A percentile compares a stretch with the other conserved stretches of the same genome.
Evolutionary conservation across 2,797 vertebrate genomes (phyloP).

Genomic region (Bucorvus abyssinicus): DNA sequence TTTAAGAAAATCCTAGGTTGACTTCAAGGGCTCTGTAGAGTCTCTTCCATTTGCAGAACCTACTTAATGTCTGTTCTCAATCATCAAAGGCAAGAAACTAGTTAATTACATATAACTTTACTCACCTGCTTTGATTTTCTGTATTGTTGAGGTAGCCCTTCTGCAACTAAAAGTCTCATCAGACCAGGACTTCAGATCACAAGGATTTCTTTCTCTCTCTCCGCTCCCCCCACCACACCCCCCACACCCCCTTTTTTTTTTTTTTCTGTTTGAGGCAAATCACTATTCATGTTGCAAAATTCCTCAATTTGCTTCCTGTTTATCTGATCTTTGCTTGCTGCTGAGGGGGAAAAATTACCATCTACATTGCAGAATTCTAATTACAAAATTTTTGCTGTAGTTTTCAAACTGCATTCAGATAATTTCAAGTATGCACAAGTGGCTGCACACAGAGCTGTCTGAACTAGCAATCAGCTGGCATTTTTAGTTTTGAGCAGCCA

Average conservation of each 20-base stretch:
- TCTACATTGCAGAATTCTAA: constrained; percentile 67
- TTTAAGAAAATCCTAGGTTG: background rate
- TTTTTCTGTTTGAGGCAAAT: constrained; percentile 8
- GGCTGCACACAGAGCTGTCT: constrained; percentile 54
- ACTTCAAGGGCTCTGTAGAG: background rate
- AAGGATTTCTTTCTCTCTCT: background rate
- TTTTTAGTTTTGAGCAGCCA: constrained; percentile 65
- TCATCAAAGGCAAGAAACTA: background rate
- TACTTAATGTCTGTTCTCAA: background rate
- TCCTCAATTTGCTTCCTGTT: constrained; percentile 59
- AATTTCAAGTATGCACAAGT: constrained; percentile 66
- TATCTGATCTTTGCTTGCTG: constrained; percentile 61
- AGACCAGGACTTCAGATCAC: background rate
- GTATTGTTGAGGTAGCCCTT: constrained; percentile 5
- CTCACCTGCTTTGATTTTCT: background rate
- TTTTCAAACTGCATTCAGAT: constrained; percentile 71
- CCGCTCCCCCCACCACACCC: no score
- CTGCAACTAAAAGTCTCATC: background rate
- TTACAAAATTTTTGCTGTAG: constrained; percentile 71
- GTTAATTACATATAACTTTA: background rate
- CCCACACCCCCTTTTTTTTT: background rate
- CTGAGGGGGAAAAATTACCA: constrained; percentile 59
- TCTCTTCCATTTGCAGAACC: background rate
- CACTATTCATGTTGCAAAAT: constrained; percentile 55
- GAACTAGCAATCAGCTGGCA: constrained; percentile 64